Percentiles rank a stretch among this genome's conserved stretches.
These are phyloP conservation scores for Venusia cambrica DNA, from an alignment of 2,888 invertebrate species.

Conservation along the genomic window DNA sequence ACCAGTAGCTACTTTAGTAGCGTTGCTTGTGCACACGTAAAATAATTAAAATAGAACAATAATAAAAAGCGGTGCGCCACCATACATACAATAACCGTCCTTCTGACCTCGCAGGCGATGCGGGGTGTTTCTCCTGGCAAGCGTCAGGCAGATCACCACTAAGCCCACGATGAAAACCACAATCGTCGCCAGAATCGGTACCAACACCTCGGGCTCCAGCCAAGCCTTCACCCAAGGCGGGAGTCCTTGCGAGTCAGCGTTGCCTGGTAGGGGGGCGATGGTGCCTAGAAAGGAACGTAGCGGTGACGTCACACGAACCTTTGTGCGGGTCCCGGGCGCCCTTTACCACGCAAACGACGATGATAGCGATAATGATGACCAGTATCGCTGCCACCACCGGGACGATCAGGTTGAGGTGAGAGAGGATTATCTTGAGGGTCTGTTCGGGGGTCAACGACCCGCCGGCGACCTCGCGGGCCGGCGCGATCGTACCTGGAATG, in stretches of 20 bases:
- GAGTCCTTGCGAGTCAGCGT: slow-evolving; percentile 76
- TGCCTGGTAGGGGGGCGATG: slow-evolving; percentile 88
- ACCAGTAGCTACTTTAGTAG: too few relatives aligned
- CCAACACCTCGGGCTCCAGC: slow-evolving; percentile 94
- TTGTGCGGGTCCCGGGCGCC: slow-evolving; percentile 92
- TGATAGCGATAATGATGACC: slow-evolving; percentile 95
- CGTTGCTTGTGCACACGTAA: slow-evolving; percentile 3
- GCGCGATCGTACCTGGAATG: slow-evolving; percentile 97
- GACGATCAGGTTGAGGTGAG: slow-evolving; percentile 95
- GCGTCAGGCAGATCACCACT: slow-evolving; percentile 93
- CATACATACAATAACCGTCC: slow-evolving; percentile 88
- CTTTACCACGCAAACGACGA: slow-evolving; percentile 95
- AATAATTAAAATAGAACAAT: slow-evolving; percentile 20
- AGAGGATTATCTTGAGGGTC: slow-evolving; percentile 92
- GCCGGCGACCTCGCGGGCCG: slow-evolving; percentile 86
- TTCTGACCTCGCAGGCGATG: slow-evolving; percentile 90
- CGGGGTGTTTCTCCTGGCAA: slow-evolving; percentile 91
- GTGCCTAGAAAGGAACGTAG: slow-evolving; percentile 84
- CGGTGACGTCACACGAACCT: too few relatives aligned
- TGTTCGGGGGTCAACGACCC: slow-evolving; percentile 89
- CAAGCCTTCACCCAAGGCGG: slow-evolving; percentile 91
- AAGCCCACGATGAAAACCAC: slow-evolving; percentile 95
- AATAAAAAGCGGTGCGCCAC: slow-evolving; percentile 67
- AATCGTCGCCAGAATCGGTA: slow-evolving; percentile 93
- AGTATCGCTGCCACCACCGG: slow-evolving; percentile 95